Evolutionary conservation across 2,888 invertebrate genomes (phyloP).

Genomic region (Lithosia quadra): DNA sequence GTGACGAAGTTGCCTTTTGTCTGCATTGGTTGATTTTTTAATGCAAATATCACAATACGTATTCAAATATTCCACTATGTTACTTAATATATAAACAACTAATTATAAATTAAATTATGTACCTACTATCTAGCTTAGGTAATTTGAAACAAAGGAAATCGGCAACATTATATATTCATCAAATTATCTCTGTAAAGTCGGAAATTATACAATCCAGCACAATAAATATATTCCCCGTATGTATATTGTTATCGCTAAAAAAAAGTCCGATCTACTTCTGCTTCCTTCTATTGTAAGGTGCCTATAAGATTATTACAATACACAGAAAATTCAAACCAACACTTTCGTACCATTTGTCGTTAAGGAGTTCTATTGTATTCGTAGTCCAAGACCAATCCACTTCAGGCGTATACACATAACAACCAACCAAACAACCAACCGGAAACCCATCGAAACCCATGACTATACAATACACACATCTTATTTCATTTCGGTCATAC

Average conservation of each 20-base stretch:
- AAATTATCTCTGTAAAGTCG: slow-evolving; percentile 1
- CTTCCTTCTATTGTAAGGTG: neutral
- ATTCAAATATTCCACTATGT: slow-evolving; percentile 5
- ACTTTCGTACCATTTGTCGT: neutral
- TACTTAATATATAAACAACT: slow-evolving; percentile 2
- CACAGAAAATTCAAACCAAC: neutral
- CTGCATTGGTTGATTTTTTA: too few species aligned
- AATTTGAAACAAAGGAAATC: neutral
- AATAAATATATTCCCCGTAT: neutral
- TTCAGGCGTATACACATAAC: too few species aligned
- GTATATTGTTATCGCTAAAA: neutral
- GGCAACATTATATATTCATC: neutral
- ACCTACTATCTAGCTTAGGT: slow-evolving; percentile 4
- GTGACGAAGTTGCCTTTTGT: neutral
- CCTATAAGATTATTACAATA: neutral
- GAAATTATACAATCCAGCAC: slow-evolving; percentile 2
- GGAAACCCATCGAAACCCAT: too few species aligned
- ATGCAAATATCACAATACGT: neutral
- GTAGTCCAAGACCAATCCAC: too few species aligned
- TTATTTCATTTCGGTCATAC: too few species aligned
- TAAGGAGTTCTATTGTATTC: too few species aligned
- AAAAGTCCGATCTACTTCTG: neutral
- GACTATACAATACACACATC: too few species aligned
- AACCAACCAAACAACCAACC: too few species aligned
- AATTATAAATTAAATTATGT: slow-evolving; percentile 4